Conservation (phyloP, 2,797 vertebrate genomes). For the Chromis chromis region DNA sequence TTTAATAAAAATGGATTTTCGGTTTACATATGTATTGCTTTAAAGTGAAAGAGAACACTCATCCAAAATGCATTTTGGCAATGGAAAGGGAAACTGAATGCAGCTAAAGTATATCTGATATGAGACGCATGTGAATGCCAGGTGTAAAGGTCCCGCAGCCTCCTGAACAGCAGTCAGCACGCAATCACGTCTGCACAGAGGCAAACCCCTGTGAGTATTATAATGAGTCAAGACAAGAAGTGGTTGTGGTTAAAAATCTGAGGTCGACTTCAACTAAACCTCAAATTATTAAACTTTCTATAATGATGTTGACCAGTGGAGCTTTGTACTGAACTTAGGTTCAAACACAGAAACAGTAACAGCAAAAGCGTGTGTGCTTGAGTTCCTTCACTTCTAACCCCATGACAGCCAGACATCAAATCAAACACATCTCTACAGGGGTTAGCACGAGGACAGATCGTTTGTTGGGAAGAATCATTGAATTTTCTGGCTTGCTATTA, state of each 20-base stretch:
- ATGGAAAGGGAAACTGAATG: constrained; percentile 24
- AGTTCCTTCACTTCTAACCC: neutral
- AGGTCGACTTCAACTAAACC: constrained; percentile 18
- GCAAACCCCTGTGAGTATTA: constrained; percentile 5
- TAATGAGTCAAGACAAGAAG: constrained; percentile 58
- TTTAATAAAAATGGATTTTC: constrained; percentile 23
- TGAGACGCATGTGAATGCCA: constrained; percentile 39
- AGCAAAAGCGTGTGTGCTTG: neutral
- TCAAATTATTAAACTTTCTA: constrained; percentile 24
- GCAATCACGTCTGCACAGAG: constrained; percentile 28
- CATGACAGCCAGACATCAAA: neutral
- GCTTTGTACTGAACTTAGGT: neutral
- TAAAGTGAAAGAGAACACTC: constrained; percentile 17
- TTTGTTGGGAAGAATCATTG: neutral
- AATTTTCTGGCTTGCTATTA: neutral
- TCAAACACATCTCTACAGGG: neutral
- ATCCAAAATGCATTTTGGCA: constrained; percentile 25
- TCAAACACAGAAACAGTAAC: neutral
- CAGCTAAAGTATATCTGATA: constrained; percentile 31
- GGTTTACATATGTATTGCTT: constrained; percentile 21
- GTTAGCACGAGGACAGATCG: neutral
- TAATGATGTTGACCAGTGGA: constrained; percentile 5
- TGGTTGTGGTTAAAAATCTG: constrained; percentile 35
- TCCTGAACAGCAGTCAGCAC: constrained; percentile 18
- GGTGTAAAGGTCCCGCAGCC: constrained; percentile 31